These are phyloP conservation scores for Megamerina dolium DNA, from an alignment of 2,888 invertebrate species.

Conservation along the genomic window DNA sequence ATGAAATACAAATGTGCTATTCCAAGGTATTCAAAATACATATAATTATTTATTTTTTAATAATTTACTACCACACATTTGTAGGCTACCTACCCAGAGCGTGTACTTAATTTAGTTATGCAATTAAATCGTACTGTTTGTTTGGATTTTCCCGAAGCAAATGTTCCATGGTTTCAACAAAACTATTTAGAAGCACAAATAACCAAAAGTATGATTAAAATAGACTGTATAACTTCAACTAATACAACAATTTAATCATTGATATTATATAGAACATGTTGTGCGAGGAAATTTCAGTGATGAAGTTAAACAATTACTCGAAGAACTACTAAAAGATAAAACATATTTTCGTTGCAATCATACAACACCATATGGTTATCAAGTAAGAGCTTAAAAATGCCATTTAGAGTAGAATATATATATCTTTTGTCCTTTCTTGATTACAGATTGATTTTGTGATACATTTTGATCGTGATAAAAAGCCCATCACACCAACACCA, in stretches of 20 bases:
- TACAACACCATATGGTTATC: constrained; percentile 48
- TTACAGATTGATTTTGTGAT: constrained; percentile 46
- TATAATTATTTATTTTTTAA: background rate
- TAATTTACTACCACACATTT: constrained; percentile 19
- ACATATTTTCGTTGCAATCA: constrained; percentile 42
- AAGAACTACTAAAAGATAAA: constrained; percentile 34
- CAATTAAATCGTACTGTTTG: constrained; percentile 59
- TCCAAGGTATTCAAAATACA: constrained; percentile 48
- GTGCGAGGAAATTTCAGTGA: constrained; percentile 25
- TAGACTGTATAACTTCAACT: background rate
- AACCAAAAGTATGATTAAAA: constrained; percentile 43
- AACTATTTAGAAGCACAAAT: constrained; percentile 54
- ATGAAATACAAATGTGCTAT: constrained; percentile 54
- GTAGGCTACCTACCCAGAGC: constrained; percentile 53
- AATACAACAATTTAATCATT: background rate
- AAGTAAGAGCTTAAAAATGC: constrained; percentile 21
- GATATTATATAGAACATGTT: constrained; percentile 22
- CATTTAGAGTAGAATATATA: background rate
- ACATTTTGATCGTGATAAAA: constrained; percentile 40
- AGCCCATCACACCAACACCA: constrained; percentile 32
- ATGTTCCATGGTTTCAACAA: constrained; percentile 63
- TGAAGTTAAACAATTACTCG: constrained; percentile 34
- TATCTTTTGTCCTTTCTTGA: background rate
- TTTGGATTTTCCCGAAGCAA: constrained; percentile 58
- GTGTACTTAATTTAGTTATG: constrained; percentile 56